These are phyloP conservation scores for Argyrosomus japonicus DNA, from an alignment of 2,113 vertebrate genomes.

Conservation along the genomic window DNA sequence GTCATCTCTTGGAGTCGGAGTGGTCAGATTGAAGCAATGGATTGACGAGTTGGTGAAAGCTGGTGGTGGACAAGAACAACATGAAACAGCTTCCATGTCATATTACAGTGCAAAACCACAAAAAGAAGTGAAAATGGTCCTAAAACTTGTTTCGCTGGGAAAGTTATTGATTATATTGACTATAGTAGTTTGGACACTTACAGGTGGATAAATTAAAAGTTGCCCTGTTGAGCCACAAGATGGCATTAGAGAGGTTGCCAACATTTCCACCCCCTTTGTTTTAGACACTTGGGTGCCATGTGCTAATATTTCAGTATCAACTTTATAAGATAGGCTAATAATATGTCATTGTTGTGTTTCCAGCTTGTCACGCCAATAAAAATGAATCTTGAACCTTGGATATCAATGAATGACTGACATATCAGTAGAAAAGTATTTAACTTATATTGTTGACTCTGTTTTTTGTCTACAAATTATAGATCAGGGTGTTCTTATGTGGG, in stretches of 20 bases:
- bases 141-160: neutral
- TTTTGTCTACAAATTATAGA: neutral
- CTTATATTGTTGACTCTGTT: neutral
- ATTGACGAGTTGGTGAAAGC: constrained; percentile 9
- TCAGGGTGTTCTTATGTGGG: too few species aligned
- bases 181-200: neutral
- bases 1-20: constrained; percentile 3
- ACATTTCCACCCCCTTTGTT: neutral
- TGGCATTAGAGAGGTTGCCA: neutral
- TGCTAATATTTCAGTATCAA: too few species aligned
- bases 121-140: fast-evolving
- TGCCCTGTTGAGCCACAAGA: constrained; percentile 17
- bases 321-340: too few species aligned
- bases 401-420: neutral
- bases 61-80: neutral
- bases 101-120: neutral
- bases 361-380: neutral
- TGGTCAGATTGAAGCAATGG: neutral
- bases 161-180: neutral
- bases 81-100: neutral
- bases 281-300: neutral
- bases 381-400: neutral
- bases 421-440: neutral
- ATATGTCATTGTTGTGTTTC: too few species aligned
- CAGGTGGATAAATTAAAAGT: neutral